These are phyloP conservation scores for Phylloscopus whistleri DNA, from an alignment of 2,113 vertebrate species.

Conservation along the genomic window DNA sequence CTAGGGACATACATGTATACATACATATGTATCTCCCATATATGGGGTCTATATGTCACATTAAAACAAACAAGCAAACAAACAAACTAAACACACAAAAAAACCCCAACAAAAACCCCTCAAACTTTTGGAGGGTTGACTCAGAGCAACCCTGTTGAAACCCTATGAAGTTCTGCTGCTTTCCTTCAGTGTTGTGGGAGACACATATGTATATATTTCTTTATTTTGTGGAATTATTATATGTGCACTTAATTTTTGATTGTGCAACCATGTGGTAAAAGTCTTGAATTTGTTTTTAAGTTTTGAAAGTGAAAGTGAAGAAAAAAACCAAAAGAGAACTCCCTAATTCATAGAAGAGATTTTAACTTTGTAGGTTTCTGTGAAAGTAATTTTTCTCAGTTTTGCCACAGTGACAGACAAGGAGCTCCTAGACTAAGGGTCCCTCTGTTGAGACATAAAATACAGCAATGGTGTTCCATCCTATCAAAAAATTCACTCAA, in stretches of 20 bases:
- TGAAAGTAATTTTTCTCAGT: not conserved
- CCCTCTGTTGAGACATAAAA: not conserved
- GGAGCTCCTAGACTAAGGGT: not conserved
- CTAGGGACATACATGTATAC: too few species aligned
- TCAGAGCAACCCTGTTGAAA: not conserved
- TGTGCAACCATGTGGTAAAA: not conserved
- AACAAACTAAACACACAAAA: too few species aligned
- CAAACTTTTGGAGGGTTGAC: not conserved
- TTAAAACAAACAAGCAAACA: too few species aligned
- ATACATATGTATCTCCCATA: not conserved
- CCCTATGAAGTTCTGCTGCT: not conserved
- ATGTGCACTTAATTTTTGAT: not conserved
- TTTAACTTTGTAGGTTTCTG: not conserved
- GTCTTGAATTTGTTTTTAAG: not conserved
- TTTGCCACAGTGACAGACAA: not conserved
- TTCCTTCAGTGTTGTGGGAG: not conserved
- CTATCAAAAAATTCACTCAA: not conserved
- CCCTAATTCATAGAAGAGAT: not conserved
- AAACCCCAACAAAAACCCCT: too few species aligned
- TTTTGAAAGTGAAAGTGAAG: not conserved
- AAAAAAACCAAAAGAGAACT: not conserved
- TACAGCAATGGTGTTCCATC: not conserved
- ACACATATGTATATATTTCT: not conserved
- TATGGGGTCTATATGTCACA: not conserved
- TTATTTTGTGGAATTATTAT: not conserved